Base-by-base conservation (phyloP, 1,140 invertebrate genomes). In the Drosophila nebulosa region DNA sequence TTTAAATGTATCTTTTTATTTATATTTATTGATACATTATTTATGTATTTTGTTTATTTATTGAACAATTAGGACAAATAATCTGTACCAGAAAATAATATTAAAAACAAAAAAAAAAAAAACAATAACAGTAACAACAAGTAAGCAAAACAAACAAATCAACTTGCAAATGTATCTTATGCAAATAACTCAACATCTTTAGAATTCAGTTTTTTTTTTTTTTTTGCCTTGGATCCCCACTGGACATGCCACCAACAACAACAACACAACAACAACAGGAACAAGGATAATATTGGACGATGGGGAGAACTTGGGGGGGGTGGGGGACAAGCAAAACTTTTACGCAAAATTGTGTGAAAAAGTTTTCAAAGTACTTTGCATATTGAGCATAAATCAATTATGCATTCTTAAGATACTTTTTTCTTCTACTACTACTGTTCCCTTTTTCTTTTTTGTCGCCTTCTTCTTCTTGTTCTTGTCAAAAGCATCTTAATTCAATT, bases 341-440 rank as follows among this genome's bases (percentile, higher is more conserved):
- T 72, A 72, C 69, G 55, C 64, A 64, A 61, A 73, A 72, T 72
- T 73, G 58, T 68, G 69, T 68, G 50, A 68, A 73, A 72, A 42
- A 76, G 68, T 56, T 68, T 76, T 55, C 21, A 35, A 62, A 74
- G 68, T 70, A 12, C 53, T 75, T 71, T 66, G 59, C 69, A 72
- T 72, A 67, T 72, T 76, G 59, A 67, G 78, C 81, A 80, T 86
- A 86, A 85, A 86, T 85, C 80, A 80, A 86, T 85, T 85, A 78
- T 86, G 77, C 69, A 86, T 74, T 69, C 56, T 63, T 60, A 46
- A 72, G 53, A 80, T 79, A 85, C 65, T 84, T 85, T 74, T 62
- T 14, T 70, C 18, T 46, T 21, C 39, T 46, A 46, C 39, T 21
- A 18, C 6, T 46, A 4, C 39, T 46, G 1, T n/a, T n/a, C n/a